Base-by-base conservation (phyloP, 2,888 invertebrate species). In the Lasioglossum morio region DNA sequence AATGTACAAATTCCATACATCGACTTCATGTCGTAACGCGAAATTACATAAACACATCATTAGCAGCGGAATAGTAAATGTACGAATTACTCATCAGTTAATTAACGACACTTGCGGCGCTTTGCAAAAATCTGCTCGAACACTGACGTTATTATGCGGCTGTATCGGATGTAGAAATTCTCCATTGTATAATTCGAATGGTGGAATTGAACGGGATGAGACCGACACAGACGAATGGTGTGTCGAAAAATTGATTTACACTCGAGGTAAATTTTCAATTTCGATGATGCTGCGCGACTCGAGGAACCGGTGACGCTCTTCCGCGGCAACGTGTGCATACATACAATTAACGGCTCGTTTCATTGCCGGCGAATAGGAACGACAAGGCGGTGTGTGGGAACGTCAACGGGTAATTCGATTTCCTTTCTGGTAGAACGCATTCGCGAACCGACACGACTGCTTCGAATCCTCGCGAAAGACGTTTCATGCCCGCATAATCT, bases 401-500 rank as follows among this genome's bases (percentile, higher is more conserved):
- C 85, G 86, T 88, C 84, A 84, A 72, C 79, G 85, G 27, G 73
- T 79, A 79, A 85, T 85, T 84, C 79, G 88, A 85, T 85, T 85
- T 85, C 73, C 63, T 57, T 72, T 77, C 77, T 43, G 79, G 72
- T 40, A 43, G 53, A 48, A 72, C 66, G 80, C 76, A 37, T 72
- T 72, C 48, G 53, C 72, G 79, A 84, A 40, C 69, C 85, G 79
- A 30, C 27, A 40, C 46, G 70, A 30, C 75, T 82, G 57, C 63
- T 40, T 81, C 72, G 77, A 73, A 84, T 77, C 78, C 46, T 72
- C 74, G 79, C 79, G 73, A 63, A 79, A 87, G 85, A 82, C 81
- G 81, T 84, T 72, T 69, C 84, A 77, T 75, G 81, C 83, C 84
- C 87, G 90, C 88, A 89, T 89, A 87, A 87, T 90, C 89, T 85